Evolutionary conservation across 2,888 invertebrate genomes (phyloP), one percentile per base, ranked within the genome.

Genomic region (Scaptomyza reducta): DNA sequence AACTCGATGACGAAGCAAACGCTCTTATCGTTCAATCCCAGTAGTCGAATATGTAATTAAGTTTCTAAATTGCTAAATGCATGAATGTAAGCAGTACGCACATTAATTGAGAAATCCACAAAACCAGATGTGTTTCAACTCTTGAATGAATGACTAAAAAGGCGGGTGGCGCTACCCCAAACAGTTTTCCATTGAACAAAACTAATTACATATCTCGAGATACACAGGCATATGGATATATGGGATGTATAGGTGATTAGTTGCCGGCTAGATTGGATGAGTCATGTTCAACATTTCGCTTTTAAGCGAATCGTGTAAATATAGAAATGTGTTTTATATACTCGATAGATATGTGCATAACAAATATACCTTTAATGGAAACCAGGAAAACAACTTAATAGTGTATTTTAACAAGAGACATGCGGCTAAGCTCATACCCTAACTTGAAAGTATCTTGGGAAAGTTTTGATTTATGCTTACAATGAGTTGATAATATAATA

Each of bases 111-210:
- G 18, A n/a, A 35, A 57, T 11, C 7, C 45, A 9, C 38, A 51
- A 51, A 74, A 49, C 45, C 77, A 76, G 77, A 70, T 76, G 74
- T 40, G 40, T 53, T 61, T 44, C 16, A 13, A 38, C 22, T 66
- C 33, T 13, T 77, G 46, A 74, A 77, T 74, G 72, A 76, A 74
- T 74, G 74, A 74, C 77, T 74, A 75, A 75, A 74, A 31, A 11
- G 16, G 27, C 27, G 3, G 41, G 13, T 18, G 29, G 29, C 16
- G 33, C 44, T 25, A 41, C 49, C 18, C 29, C 42, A 57, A 11
- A 14, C 41, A 29, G 25, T 35, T 67, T 73, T 63, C 74, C 62
- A 74, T 71, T 76, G 72, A 62, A 62, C 13, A 41, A 60, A 40
- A 31, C 40, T 46, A 49, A 54, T 53, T 14, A 6, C n/a, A 14